A percentile compares a stretch with the other conserved stretches of the same genome.
Evolutionary conservation across 2,888 invertebrate genomes (phyloP).

Genomic region (Leucania comma): DNA sequence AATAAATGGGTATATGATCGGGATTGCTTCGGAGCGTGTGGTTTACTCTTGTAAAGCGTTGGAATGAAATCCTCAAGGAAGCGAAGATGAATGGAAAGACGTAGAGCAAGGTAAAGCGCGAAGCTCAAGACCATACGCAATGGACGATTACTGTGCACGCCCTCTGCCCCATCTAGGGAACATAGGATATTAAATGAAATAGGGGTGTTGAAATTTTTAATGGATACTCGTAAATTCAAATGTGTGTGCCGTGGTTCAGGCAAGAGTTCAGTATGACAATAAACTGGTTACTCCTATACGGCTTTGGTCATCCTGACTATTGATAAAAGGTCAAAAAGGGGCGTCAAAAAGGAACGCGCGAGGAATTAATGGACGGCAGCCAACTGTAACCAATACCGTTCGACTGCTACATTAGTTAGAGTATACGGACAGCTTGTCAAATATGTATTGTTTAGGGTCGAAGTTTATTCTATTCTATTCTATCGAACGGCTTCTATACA

Average conservation of each 20-base stretch:
- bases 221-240: background rate
- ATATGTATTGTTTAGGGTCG: background rate
- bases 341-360: conserved; percentile 30
- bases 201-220: background rate
- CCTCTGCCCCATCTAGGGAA: no score
- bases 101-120: no score
- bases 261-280: background rate
- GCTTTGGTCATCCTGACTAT: conserved; percentile 12
- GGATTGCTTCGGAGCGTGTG: no score
- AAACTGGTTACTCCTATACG: background rate
- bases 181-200: background rate
- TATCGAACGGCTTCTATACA: background rate
- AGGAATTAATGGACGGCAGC: conserved; percentile 47
- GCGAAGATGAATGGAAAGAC: no score
- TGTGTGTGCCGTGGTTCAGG: no score
- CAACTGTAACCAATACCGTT: conserved; percentile 26
- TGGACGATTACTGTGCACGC: no score
- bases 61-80: no score
- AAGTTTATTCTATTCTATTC: no score
- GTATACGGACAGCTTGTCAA: conserved; percentile 7
- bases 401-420: conserved; percentile 7
- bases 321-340: conserved; percentile 39
- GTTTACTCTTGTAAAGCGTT: no score
- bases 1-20: no score
- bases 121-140: no score